These are phyloP conservation scores for Pangasius djambal DNA, from an alignment of 2,797 vertebrate genomes.

Conservation along the genomic window DNA sequence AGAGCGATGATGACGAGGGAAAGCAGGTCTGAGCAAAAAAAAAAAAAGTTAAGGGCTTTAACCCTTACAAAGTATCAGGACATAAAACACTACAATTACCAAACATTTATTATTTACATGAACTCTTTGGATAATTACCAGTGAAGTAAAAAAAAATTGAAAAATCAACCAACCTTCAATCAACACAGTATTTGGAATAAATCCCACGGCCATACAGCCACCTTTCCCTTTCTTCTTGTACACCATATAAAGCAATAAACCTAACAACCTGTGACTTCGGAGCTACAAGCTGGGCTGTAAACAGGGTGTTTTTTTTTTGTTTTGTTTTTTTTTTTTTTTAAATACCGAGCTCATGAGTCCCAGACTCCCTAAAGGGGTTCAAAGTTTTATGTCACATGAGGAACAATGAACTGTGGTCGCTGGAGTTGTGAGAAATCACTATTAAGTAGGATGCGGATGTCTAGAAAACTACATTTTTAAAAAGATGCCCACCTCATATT, in stretches of 20 bases:
- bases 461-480: too few species aligned
- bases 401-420: neutral
- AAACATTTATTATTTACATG: neutral
- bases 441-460: too few species aligned
- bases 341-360: too few species aligned
- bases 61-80: neutral
- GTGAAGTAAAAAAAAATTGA: neutral
- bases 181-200: neutral
- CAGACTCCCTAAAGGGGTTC: neutral
- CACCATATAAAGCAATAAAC: neutral
- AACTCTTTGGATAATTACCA: neutral
- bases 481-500: too few species aligned
- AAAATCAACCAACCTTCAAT: neutral
- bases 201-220: neutral
- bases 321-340: too few species aligned
- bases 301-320: neutral
- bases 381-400: neutral
- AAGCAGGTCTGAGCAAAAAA: conserved; percentile 76
- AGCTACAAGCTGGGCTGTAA: neutral
- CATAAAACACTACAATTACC: neutral
- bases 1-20: conserved; percentile 80
- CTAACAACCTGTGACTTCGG: neutral
- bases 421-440: too few species aligned
- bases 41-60: conserved; percentile 63
- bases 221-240: neutral